Percentiles rank a stretch among this genome's conserved stretches.
phyloP scores from a whole-genome alignment of 2,797 vertebrate genomes.

The Hippoglossus hippoglossus region DNA sequence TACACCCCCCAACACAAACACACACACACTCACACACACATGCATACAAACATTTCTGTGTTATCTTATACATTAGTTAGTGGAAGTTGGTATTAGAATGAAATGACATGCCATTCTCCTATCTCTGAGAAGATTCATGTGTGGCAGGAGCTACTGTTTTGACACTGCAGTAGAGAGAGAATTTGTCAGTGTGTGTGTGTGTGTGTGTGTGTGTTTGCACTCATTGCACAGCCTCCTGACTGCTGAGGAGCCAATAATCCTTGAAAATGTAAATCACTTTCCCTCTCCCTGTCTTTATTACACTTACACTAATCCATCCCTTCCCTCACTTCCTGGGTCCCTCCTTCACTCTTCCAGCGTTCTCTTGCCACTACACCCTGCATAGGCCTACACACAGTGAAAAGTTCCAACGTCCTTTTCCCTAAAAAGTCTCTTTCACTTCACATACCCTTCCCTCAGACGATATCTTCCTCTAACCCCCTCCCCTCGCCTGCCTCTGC shows the following conservation, averaged over 20 bases:
- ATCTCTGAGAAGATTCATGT: not conserved
- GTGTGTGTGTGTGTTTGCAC: too few relatives aligned
- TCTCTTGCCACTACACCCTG: not conserved
- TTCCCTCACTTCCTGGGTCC: not conserved
- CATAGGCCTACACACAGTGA: not conserved
- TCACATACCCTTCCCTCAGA: slow-evolving; percentile 12
- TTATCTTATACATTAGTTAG: not conserved
- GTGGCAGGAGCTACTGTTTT: not conserved
- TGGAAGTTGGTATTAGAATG: slow-evolving; percentile 15
- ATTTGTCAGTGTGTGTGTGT: not conserved
- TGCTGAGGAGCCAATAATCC: slow-evolving; percentile 41
- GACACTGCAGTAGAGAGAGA: not conserved
- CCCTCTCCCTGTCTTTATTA: slow-evolving; percentile 12
- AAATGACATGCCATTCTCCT: slow-evolving; percentile 12
- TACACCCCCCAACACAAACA: too few relatives aligned
- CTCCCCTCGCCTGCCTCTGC: slow-evolving; percentile 20
- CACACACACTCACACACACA: too few relatives aligned
- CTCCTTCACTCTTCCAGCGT: not conserved
- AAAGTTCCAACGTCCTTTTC: slow-evolving; percentile 15
- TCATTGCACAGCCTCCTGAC: slow-evolving; percentile 24
- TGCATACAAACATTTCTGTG: too few relatives aligned
- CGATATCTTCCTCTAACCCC: not conserved
- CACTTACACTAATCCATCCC: not conserved
- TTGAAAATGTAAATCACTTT: slow-evolving; percentile 58
- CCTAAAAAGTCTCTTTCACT: not conserved